These are phyloP conservation scores for Semnornis frantzii DNA, from an alignment of 2,113 vertebrate species.

Conservation along the genomic window DNA sequence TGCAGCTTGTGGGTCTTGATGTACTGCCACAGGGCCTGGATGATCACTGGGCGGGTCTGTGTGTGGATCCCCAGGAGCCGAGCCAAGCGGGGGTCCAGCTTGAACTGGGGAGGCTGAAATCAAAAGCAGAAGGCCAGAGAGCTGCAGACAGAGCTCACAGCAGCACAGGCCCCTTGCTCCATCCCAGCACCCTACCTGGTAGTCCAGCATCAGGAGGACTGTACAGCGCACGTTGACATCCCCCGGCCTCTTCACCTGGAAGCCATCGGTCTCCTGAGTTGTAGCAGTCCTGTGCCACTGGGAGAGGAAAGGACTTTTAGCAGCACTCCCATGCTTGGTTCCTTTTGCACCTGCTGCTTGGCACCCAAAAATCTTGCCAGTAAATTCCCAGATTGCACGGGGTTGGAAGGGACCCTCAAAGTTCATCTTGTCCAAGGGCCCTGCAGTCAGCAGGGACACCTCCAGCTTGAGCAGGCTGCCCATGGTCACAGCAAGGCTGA, in stretches of 20 bases:
- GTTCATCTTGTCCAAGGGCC: too few species aligned
- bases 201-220: constrained; percentile 98
- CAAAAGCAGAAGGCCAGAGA: not conserved
- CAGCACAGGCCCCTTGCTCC: too few species aligned
- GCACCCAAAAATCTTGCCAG: not conserved
- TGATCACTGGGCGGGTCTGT: constrained; percentile 89
- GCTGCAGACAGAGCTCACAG: not conserved
- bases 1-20: constrained; percentile 93
- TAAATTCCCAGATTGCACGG: too few species aligned
- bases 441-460: too few species aligned
- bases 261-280: constrained; percentile 98
- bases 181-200: constrained; percentile 81
- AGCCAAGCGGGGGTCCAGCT: constrained; percentile 88
- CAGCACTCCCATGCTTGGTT: fast-evolving
- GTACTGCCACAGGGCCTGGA: constrained; percentile 91
- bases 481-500: too few species aligned
- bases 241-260: constrained; percentile 98
- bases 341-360: not conserved
- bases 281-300: constrained; percentile 99
- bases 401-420: too few species aligned
- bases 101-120: constrained; percentile 84
- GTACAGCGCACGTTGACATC: constrained; percentile 98
- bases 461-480: too few species aligned
- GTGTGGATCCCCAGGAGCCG: constrained; percentile 90
- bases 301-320: not conserved